A percentile compares a stretch with the other conserved stretches of the same genome.
phyloP scores from a whole-genome alignment of 2,113 vertebrate genomes.

The Aleadryas rufinucha region DNA sequence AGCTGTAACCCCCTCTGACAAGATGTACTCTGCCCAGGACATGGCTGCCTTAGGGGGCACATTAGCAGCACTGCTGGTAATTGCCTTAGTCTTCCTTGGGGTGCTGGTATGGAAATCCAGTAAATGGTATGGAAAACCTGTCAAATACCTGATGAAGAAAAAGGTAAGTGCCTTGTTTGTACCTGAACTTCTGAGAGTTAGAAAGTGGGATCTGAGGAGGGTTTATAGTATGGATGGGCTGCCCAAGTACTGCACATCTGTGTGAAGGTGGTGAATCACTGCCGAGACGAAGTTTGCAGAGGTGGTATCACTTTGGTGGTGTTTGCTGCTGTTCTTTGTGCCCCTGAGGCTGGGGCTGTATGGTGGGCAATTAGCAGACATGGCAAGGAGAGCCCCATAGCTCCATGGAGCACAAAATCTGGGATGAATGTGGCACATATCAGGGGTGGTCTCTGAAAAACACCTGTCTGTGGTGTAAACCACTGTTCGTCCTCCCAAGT shows the following conservation, averaged over 20 bases:
- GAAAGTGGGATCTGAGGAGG: background rate
- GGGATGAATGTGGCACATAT: background rate
- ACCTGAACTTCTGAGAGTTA: background rate
- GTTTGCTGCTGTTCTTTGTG: background rate
- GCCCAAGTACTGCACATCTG: background rate
- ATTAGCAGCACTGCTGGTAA: constrained; percentile 76
- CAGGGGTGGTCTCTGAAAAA: background rate
- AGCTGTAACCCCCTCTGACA: background rate
- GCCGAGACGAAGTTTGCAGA: background rate
- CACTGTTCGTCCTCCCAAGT: background rate
- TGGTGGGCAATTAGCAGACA: background rate
- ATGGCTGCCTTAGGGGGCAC: constrained; percentile 80
- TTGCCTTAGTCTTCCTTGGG: constrained; percentile 77
- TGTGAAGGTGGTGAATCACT: background rate
- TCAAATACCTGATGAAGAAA: background rate
- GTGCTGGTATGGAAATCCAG: constrained; percentile 53
- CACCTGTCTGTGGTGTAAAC: background rate
- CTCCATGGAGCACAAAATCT: background rate
- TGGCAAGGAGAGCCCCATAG: background rate
- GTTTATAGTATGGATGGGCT: background rate
- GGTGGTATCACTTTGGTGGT: background rate
- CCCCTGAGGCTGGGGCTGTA: background rate
- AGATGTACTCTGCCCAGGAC: constrained; percentile 56
- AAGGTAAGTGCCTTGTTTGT: background rate
- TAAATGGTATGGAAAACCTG: background rate